phyloP scores from a whole-genome alignment of 2,797 vertebrate species.

The Phoxinus dragarum region DNA sequence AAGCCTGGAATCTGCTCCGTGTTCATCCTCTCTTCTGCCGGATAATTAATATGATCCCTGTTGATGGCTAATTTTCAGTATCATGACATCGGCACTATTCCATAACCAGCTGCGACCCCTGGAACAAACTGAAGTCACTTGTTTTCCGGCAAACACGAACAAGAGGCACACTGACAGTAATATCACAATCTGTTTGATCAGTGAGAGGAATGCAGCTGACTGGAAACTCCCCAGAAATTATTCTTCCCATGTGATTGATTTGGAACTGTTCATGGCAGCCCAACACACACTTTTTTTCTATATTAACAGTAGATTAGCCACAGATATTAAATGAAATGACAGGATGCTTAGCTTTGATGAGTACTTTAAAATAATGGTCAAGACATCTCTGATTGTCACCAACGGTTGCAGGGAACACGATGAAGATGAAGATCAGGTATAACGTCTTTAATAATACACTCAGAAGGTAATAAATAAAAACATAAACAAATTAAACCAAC shows the following conservation, averaged over 20 bases:
- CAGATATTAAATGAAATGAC: background rate
- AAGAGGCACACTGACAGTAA: conserved; percentile 3
- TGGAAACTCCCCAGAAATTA: conserved; percentile 31
- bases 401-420: no score
- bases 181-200: conserved; percentile 11
- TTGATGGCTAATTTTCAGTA: conserved; percentile 11
- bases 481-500: no score
- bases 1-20: background rate
- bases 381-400: no score
- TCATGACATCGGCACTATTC: background rate
- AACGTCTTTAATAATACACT: no score
- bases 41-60: conserved; percentile 11
- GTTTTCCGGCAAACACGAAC: background rate
- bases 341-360: conserved; percentile 6
- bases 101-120: conserved; percentile 1
- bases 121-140: conserved; percentile 16
- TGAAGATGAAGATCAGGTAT: no score
- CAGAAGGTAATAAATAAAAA: no score
- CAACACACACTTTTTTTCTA: background rate
- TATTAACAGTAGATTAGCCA: background rate
- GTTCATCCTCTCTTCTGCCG: conserved; percentile 5
- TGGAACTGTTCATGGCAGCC: background rate
- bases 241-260: background rate
- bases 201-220: conserved; percentile 8
- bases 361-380: background rate